Evolutionary conservation across 92 coral and sea anemone genomes (phyloP), one percentile per base, ranked within the genome.

Genomic region (Bergia sp.): DNA sequence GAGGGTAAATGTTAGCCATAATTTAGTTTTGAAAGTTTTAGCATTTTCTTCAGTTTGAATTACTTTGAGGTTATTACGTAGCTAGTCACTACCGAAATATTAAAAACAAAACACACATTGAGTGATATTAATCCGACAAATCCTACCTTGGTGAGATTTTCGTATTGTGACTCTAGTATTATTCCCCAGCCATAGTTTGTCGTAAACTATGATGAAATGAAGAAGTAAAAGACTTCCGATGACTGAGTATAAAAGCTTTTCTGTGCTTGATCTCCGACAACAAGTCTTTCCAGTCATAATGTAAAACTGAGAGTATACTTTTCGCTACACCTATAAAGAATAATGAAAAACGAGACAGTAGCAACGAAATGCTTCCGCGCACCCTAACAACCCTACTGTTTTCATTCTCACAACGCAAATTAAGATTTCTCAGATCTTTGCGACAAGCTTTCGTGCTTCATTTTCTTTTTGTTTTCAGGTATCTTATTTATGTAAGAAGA

Each of bases 361-460:
- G 80, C 80, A 76, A 76, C 80, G 21, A 44, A 41, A 76, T 76
- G 41, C 50, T 76, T 76, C 80, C 9, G 53, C 23, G 5, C 18
- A 18, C 36, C 80, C 15, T 76, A 76, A 76, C 80, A 37, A 76
- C 80, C 50, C 5, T 4, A 3, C 80, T 5, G 0, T 13, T 38
- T 76, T 16, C 53, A 18, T 41, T 41, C 21, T 41, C 16, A n/a
- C 37, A n/a, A 37, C 1, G 50, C 23, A 20, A 16, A 76, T 76
- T 41, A 23, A 76, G 2, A 41, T 41, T 42, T 76, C 3, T 76
- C 16, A 44, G 21, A 41, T 44, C n/a, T 16, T 5, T 76, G 53
- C 37, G 50, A 39, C 12, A 76, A 13, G 0, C 23, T 41, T 9
- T 18, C n/a, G 20, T 1, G n/a, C 41, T 76, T 11, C 4, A 16